Base-by-base conservation (phyloP, 2,888 invertebrate species). In the Erpobdella octoculata region DNA sequence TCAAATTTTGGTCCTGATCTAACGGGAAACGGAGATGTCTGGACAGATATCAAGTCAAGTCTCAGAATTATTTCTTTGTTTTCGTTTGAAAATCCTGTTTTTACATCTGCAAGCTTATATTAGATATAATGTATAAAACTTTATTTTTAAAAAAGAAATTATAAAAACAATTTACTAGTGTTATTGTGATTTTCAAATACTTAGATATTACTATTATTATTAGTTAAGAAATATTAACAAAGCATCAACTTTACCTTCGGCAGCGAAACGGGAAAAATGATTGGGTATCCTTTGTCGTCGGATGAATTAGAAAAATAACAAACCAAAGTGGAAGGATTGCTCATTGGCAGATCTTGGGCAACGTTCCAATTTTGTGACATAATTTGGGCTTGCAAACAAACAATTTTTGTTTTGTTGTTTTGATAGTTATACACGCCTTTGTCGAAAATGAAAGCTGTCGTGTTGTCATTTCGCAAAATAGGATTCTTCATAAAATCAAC, bases 301-400 rank as follows among this genome's bases (percentile, higher is more conserved):
- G 73, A 73, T 67, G 74, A 76, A 58, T 77, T 77, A 15, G 76
- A 77, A 71, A 77, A 77, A 59, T 74, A 77, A 2, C 75, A 75
- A 8, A 76, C 73, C 5, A 74, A 35, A 9, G 74, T 72, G 18
- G 67, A 71, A 15, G 73, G 73, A 21, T 58, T 48, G 36, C 33
- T 67, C 76, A 77, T 76, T 35, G 72, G 72, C 25, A 76, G 33
- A 64, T 77, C 77, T 33, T 62, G 38, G 4, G 73, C 74, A n/a
- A 65, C 31, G 36, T 74, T 58, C 12, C 71, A 72, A 61, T 76
- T 75, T 8, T 72, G 73, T 4, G 77, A 73, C 66, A 76, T 61
- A 35, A 77, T 48, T 9, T 72, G 71, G 21, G 71, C 68, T 15
- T 71, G 73, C 72, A 74, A 73, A 53, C 74, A 73, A 37, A 76